These are phyloP conservation scores for Thecophora atra DNA, from an alignment of 2,888 invertebrate genomes.

Conservation along the genomic window DNA sequence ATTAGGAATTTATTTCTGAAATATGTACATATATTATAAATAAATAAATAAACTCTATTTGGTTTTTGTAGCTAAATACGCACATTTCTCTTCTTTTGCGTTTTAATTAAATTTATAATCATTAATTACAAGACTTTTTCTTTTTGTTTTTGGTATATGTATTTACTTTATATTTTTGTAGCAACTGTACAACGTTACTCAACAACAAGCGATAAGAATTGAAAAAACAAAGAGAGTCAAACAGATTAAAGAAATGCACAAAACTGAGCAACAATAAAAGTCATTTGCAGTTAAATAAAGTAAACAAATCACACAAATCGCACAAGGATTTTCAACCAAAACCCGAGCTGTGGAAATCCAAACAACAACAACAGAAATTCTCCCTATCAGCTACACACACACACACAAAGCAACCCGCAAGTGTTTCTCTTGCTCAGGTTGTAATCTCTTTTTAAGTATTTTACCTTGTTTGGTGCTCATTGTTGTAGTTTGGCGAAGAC, in stretches of 20 bases:
- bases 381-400: conserved; percentile 17
- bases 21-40: no score
- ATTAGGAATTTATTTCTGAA: no score
- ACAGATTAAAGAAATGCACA: conserved; percentile 26
- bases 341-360: neutral
- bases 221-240: conserved; percentile 14
- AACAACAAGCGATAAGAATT: neutral
- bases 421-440: neutral
- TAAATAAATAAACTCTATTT: no score
- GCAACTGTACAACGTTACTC: no score
- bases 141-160: no score
- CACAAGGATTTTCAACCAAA: no score
- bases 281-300: neutral
- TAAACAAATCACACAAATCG: neutral
- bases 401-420: neutral
- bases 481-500: no score
- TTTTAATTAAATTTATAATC: no score
- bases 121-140: no score
- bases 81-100: no score
- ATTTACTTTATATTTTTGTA: no score
- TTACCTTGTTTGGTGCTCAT: neutral
- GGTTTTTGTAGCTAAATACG: no score
- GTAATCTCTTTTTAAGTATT: neutral
- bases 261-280: neutral
- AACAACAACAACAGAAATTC: neutral